A percentile compares a stretch with the other conserved stretches of the same genome.
These are phyloP conservation scores for Anabacerthia variegaticeps DNA, from an alignment of 2,797 vertebrate genomes.

Conservation along the genomic window DNA sequence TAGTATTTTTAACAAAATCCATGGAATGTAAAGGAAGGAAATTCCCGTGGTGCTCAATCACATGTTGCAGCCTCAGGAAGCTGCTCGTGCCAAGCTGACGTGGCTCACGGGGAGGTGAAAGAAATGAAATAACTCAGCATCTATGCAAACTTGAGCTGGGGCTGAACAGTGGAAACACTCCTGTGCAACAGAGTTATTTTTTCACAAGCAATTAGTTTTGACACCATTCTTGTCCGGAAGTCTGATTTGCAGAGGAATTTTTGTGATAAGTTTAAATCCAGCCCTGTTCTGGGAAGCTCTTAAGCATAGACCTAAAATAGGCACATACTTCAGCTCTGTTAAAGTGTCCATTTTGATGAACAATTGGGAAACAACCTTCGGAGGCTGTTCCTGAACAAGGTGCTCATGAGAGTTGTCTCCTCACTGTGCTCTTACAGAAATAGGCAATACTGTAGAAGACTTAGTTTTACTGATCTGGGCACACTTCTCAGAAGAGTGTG, in stretches of 20 bases:
- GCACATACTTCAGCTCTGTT: background rate
- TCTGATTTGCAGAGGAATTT: slow-evolving; percentile 24
- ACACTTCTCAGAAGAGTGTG: slow-evolving; percentile 17
- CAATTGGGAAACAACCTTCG: background rate
- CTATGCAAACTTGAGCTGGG: background rate
- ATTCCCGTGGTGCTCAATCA: background rate
- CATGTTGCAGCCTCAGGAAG: background rate
- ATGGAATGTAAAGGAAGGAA: background rate
- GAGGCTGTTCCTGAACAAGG: background rate
- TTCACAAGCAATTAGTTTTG: background rate
- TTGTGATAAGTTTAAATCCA: slow-evolving; percentile 17
- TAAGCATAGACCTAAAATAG: slow-evolving; percentile 25
- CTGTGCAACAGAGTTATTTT: background rate
- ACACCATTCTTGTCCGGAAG: slow-evolving; percentile 5
- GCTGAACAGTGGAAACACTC: background rate
- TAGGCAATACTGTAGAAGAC: background rate
- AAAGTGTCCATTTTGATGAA: background rate
- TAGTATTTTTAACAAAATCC: background rate
- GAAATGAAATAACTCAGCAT: background rate
- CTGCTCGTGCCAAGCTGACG: background rate
- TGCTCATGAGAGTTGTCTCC: background rate
- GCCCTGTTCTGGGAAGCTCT: slow-evolving; percentile 42
- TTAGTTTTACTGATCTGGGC: background rate
- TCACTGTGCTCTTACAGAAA: background rate
- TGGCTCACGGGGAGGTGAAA: background rate